Base-by-base conservation (phyloP, 2,888 invertebrate species). In the Leuctra nigra region DNA sequence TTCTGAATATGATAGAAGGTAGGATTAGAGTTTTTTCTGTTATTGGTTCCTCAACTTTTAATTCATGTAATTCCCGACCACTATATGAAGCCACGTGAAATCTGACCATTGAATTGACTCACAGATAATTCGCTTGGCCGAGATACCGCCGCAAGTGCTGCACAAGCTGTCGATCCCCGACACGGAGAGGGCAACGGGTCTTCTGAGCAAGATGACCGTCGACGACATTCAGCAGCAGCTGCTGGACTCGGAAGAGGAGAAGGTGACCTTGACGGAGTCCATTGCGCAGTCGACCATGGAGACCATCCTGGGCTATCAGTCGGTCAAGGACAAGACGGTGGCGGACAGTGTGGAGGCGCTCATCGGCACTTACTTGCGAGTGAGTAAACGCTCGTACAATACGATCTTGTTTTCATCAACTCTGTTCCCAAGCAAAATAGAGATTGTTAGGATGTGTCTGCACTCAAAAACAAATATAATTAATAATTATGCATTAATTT, bases 301-400 rank as follows among this genome's bases (percentile, higher is more conserved):
- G 64, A 71, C 67, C 53, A 78, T 70, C 68, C 68, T 79, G 20
- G 72, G 72, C 11, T 63, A 71, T 25, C 78, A 79, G 61, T 70
- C 70, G 13, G 69, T 84, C 13, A 64, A 74, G 0, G 81, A 84
- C 67, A 85, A 91, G 78, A 72, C 77, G 52, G 72, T 89, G 3
- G 87, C 95, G 0, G 95, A 96, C 72, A 79, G 82, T 60, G 85
- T 92, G 1, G 95, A 96, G 72, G 87, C 94, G 0, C 70, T 96
- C 2, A 82, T 94, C 53, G 92, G 92, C 0, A 82, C 80, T 2
- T 88, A 88, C 68, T 77, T 60, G 3, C 39, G 58, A 54, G 60
- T 60, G 9, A 36, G 54, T n/a, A 16, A 6, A 29, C 6, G 11
- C 6, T 11, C 11, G 11, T 29, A 29, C 11, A 29, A 6, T 29